A percentile compares a stretch with the other conserved stretches of the same genome.
phyloP scores from a whole-genome alignment of 2,797 vertebrate genomes.

The Alcedo quadribrachys region DNA sequence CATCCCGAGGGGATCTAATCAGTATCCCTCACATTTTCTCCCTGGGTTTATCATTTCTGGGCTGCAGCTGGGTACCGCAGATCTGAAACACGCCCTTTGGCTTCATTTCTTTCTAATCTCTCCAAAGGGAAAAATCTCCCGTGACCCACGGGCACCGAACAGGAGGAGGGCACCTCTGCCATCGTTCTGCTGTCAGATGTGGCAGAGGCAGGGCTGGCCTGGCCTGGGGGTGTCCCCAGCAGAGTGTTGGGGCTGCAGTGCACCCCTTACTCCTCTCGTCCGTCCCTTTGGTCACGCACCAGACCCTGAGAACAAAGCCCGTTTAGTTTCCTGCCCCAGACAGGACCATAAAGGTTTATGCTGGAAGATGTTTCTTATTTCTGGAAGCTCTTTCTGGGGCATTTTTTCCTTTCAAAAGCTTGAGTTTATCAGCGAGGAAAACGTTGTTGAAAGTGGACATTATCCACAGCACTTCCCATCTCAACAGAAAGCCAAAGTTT shows the following conservation, averaged over 20 bases:
- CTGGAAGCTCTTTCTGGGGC: not conserved
- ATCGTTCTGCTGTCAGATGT: no score
- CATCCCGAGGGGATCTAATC: not conserved
- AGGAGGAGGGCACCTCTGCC: not conserved
- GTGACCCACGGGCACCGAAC: accelerated
- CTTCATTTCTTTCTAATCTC: not conserved
- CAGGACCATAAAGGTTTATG: not conserved
- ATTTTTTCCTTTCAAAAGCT: not conserved
- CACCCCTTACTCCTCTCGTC: not conserved
- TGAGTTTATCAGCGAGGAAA: not conserved
- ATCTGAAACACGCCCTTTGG: not conserved
- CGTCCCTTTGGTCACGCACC: not conserved
- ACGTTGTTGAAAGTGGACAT: constrained; percentile 11
- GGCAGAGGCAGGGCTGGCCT: not conserved
- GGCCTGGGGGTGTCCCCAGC: not conserved
- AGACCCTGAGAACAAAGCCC: not conserved
- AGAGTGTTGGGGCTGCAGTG: not conserved
- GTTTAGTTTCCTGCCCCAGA: not conserved
- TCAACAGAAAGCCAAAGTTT: not conserved
- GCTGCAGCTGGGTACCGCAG: not conserved
- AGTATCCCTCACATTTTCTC: not conserved
- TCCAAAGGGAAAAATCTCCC: not conserved
- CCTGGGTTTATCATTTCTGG: not conserved
- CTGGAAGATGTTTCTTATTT: constrained; percentile 23
- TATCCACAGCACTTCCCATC: not conserved